Percentiles rank a stretch among this genome's conserved stretches.
phyloP scores from a whole-genome alignment of 2,113 vertebrate genomes.

The Balaenoptera acutorostrata region DNA sequence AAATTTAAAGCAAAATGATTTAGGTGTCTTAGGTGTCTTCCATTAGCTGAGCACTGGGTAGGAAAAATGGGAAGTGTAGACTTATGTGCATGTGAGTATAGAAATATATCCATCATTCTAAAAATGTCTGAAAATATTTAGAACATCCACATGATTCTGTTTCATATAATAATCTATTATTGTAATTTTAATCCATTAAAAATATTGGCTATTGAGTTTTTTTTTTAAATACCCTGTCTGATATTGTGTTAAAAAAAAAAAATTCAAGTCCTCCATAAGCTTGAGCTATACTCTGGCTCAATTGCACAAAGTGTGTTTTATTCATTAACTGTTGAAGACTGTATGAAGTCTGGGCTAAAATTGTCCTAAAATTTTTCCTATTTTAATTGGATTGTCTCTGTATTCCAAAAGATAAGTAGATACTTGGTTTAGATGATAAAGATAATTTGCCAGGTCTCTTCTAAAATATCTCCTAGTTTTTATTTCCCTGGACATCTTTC shows the following conservation, averaged over 20 bases:
- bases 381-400: not conserved
- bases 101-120: not conserved
- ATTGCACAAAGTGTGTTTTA: not conserved
- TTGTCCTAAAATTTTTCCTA: not conserved
- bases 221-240: not conserved
- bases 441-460: conserved; percentile 16
- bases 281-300: not conserved
- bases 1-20: conserved; percentile 26
- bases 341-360: not conserved
- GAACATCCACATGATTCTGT: not conserved
- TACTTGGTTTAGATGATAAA: not conserved
- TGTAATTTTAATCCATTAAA: not conserved
- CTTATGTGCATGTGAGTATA: not conserved
- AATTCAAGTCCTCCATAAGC: not conserved
- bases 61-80: not conserved
- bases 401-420: conserved; percentile 17
- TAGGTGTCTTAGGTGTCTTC: not conserved
- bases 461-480: conserved; percentile 41
- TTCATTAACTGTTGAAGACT: not conserved
- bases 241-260: not conserved
- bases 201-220: not conserved
- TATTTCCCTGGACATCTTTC: conserved; percentile 23
- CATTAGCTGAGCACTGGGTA: not conserved
- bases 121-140: conserved; percentile 30
- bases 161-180: not conserved